These are phyloP conservation scores for Pseudochirops corinnae DNA, from an alignment of 2,797 vertebrate species.

Conservation along the genomic window DNA sequence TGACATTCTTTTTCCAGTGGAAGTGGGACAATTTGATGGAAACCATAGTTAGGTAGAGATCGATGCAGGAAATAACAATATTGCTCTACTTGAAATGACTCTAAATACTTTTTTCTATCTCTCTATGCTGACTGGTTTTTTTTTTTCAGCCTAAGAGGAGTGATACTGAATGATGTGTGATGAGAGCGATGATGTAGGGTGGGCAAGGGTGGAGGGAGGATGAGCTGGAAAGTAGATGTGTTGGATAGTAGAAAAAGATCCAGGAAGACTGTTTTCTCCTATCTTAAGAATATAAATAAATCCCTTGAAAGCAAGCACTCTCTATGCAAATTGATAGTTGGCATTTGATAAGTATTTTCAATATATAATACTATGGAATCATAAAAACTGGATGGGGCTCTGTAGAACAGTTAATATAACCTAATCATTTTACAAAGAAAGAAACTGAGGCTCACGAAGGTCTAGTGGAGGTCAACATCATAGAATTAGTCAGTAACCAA, in stretches of 20 bases:
- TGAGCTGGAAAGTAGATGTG: neutral
- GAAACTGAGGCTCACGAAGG: neutral
- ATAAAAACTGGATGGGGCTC: neutral
- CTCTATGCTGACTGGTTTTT: neutral
- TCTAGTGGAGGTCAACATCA: neutral
- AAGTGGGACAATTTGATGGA: neutral
- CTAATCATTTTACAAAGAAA: neutral
- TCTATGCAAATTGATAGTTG: neutral
- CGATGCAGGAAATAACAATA: neutral
- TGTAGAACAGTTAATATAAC: neutral
- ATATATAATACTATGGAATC: neutral
- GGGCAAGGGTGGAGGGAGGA: neutral
- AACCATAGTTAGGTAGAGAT: neutral
- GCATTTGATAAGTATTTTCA: neutral
- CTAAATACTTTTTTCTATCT: neutral
- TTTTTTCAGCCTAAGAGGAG: neutral
- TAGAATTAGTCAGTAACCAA: neutral
- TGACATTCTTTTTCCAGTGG: neutral
- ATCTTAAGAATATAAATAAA: conserved; percentile 15
- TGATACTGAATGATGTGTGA: neutral
- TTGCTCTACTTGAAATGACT: neutral
- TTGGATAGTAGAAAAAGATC: conserved; percentile 30
- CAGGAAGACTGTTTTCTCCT: neutral
- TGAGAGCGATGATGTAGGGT: neutral
- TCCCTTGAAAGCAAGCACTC: neutral